Percentiles rank a stretch among this genome's conserved stretches.
phyloP scores from a whole-genome alignment of 2,113 vertebrate species.

The Trogon surrucura region DNA sequence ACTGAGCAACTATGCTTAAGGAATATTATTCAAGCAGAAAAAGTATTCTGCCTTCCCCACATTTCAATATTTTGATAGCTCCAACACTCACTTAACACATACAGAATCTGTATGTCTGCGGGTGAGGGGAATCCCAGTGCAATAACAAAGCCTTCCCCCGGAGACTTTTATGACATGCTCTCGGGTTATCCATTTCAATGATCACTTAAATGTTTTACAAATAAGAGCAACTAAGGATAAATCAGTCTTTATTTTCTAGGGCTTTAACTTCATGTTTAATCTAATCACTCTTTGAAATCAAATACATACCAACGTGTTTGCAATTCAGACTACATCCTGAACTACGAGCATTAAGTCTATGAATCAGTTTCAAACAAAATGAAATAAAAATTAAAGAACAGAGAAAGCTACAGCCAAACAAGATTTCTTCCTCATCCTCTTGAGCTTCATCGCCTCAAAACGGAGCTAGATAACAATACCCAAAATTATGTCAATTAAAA shows the following conservation, averaged over 20 bases:
- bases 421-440: not conserved
- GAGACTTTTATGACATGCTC: not conserved
- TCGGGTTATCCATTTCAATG: not conserved
- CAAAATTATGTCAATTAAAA: not conserved
- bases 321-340: not conserved
- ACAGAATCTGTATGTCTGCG: accelerated
- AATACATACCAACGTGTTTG: not conserved
- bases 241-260: not conserved
- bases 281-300: not conserved
- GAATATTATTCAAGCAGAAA: not conserved
- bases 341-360: not conserved
- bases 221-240: not conserved
- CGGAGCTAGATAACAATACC: not conserved
- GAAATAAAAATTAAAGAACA: not conserved
- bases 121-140: not conserved
- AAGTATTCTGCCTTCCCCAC: not conserved
- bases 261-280: not conserved
- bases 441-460: not conserved
- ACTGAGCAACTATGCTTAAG: accelerated
- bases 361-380: not conserved
- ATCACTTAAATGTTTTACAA: not conserved
- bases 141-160: not conserved
- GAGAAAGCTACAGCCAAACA: not conserved
- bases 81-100: not conserved
- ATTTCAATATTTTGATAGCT: not conserved